Evolutionary conservation across 2,888 invertebrate genomes (phyloP).

Genomic region (Adela reaumurella): DNA sequence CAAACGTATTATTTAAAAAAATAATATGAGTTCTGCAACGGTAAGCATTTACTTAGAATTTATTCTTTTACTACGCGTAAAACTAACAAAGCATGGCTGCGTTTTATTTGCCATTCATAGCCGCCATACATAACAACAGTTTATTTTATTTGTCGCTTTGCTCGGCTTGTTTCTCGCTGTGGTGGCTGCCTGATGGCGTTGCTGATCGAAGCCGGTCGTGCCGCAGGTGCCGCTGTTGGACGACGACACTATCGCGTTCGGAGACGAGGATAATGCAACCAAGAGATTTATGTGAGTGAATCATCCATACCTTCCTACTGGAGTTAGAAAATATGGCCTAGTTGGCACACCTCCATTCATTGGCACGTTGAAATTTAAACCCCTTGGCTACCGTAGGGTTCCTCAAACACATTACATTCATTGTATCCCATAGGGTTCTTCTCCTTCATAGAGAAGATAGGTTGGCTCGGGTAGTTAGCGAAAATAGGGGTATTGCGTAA

Average conservation of each 20-base stretch:
- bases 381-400: too few relatives aligned
- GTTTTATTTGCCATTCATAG: neutral
- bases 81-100: neutral
- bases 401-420: too few relatives aligned
- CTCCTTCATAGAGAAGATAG: too few relatives aligned
- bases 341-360: too few relatives aligned
- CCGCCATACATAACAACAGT: neutral
- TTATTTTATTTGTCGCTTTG: constrained; percentile 25
- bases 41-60: constrained; percentile 23
- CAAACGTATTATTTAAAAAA: too few relatives aligned
- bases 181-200: constrained; percentile 15
- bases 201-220: constrained; percentile 50
- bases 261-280: constrained; percentile 70
- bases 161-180: constrained; percentile 49
- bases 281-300: constrained; percentile 47
- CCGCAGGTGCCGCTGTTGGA: constrained; percentile 80
- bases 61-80: neutral
- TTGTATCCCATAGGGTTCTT: too few relatives aligned
- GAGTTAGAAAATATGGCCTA: too few relatives aligned
- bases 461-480: too few relatives aligned
- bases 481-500: too few relatives aligned
- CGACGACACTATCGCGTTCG: constrained; percentile 83
- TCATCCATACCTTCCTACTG: too few relatives aligned
- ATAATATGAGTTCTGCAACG: constrained; percentile 44
- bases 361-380: too few relatives aligned